These are phyloP conservation scores for Nasua narica DNA, from an alignment of 2,797 vertebrate genomes.

Conservation along the genomic window DNA sequence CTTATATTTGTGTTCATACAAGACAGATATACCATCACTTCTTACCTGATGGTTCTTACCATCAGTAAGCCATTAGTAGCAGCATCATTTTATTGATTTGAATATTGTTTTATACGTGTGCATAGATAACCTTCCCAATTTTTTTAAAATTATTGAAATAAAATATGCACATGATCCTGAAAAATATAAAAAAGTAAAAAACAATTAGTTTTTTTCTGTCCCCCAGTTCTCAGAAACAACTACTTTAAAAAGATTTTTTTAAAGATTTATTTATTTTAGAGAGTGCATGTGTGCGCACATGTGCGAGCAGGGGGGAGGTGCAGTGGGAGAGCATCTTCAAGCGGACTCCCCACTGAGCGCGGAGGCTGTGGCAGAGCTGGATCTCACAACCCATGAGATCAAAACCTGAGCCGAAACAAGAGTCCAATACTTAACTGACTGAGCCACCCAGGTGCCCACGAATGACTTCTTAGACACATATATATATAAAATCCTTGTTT, in stretches of 20 bases:
- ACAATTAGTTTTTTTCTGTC: background rate
- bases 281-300: too few species aligned
- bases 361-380: too few species aligned
- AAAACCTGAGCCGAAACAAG: background rate
- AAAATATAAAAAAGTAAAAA: background rate
- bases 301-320: background rate
- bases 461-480: background rate
- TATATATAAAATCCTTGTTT: background rate
- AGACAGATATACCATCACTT: too few species aligned
- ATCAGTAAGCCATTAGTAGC: background rate
- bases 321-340: background rate
- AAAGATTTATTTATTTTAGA: background rate
- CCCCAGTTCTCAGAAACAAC: background rate
- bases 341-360: background rate
- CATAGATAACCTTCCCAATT: background rate
- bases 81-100: constrained; percentile 8
- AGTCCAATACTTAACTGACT: background rate
- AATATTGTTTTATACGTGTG: background rate
- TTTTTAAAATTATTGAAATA: constrained; percentile 25
- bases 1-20: background rate
- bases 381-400: background rate
- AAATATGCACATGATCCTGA: background rate
- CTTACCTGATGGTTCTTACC: too few species aligned
- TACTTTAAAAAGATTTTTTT: background rate
- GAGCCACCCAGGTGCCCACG: background rate